Conservation (phyloP, 2,888 invertebrate genomes). For the Cephus sareptanus region DNA sequence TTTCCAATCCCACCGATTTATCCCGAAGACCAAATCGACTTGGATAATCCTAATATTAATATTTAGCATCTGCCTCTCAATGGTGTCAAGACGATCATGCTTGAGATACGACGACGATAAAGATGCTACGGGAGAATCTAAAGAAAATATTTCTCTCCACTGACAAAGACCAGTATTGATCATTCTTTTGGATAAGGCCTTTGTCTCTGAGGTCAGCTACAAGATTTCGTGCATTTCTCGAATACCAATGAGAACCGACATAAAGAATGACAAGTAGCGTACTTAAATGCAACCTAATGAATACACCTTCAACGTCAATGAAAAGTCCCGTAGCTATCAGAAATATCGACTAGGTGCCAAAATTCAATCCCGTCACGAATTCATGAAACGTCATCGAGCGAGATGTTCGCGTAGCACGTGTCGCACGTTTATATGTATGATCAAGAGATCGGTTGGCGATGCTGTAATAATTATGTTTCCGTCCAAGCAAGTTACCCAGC, state of each 20-base stretch:
- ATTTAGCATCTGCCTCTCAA: background rate
- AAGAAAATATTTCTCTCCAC: background rate
- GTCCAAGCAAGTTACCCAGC: conserved; percentile 25
- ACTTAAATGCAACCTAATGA: background rate
- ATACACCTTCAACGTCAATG: background rate
- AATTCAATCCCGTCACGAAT: background rate
- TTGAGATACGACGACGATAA: background rate
- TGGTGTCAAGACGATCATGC: background rate
- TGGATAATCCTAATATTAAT: background rate
- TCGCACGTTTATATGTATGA: conserved; percentile 28
- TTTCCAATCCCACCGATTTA: background rate
- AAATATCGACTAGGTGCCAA: background rate
- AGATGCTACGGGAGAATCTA: background rate
- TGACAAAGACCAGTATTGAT: background rate
- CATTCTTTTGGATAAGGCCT: background rate
- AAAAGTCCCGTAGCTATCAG: background rate
- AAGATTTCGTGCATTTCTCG: background rate
- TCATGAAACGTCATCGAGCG: background rate
- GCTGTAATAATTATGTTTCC: conserved; percentile 49
- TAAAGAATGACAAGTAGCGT: background rate
- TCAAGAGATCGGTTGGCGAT: conserved; percentile 34
- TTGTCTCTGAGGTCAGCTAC: background rate
- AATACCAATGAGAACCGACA: background rate
- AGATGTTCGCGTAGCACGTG: background rate
- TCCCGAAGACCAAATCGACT: background rate